Evolutionary conservation across 1,140 invertebrate genomes (phyloP), one percentile per base, ranked within the genome.

Genomic region (Ectropis grisescens): DNA sequence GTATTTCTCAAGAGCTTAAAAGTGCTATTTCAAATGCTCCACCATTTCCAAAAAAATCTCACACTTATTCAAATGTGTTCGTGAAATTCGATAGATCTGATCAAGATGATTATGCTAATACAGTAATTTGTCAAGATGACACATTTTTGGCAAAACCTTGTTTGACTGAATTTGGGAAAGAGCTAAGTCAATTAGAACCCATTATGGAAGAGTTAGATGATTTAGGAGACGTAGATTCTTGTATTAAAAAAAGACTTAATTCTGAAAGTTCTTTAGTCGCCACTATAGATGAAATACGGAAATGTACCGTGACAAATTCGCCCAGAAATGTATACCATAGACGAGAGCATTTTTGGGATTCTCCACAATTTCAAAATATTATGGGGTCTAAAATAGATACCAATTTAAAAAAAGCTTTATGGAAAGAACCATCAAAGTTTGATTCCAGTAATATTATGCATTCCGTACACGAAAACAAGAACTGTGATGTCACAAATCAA

Each of bases 211-310:
- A 88, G 48, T 70, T 85, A 16, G 86, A 87, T 46, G 85, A 87
- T 37, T 42, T 81, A 27, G 68, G 66, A 16, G 74, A 82, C 23
- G 53, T 67, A 31, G 71, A 80, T 37, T 58, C 53, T 15, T 51
- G 57, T 26, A 78, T 51, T 47, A 82, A 78, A 54, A 82, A 70
- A 43, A 50, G 64, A 44, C 51, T 75, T 12, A 78, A 82, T 48
- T 85, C 84, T 1, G 83, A 84, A 33, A 86, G 86, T 48, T 85
- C 86, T 5, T 58, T 88, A 5, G 86, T 88, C 1, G 86, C 85
- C 2, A 88, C 87, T 1, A 88, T 88, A 36, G 86, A 88, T 48
- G 86, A 88, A 64, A 88, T 88, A n/a, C 76, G 83, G 47, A 84
- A 84, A 44, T 83, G 80, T 9, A 82, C 85, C 1, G 75, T 79